Base-by-base conservation (phyloP, 1,140 invertebrate genomes). In the Ruditapes philippinarum region DNA sequence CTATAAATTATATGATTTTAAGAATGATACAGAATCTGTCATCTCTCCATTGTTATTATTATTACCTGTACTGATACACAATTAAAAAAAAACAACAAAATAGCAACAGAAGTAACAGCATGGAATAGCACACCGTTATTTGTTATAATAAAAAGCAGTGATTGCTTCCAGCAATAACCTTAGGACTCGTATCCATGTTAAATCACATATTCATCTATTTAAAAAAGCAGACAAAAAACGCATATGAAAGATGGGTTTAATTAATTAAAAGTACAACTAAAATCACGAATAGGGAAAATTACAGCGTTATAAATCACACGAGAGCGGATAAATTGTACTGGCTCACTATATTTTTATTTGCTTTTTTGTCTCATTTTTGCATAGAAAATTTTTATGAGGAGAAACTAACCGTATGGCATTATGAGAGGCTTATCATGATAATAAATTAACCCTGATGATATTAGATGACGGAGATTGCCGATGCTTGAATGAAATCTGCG, bases 251-350 rank as follows among this genome's bases (percentile, higher is more conserved):
- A 36, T 65, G 62, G 19, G 33, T 65, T 65, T 65, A 65, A 65
- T 65, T 65, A 65, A 65, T 33, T 65, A 65, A 65, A 65, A 65
- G 33, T 36, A 36, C 33, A 65, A 65, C 62, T 12, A 57, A 57
- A 57, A n/a, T 57, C 4, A 57, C 51, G n/a, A 57, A 57, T 31
- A 65, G 33, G 33, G 62, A 7, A 31, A 12, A 65, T 7, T 14
- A 33, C 62, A 65, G 62, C 33, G 62, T 65, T 36, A 31, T 36
- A 65, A 65, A 65, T 65, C 62, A 65, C 62, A 65, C 62, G 62
- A 31, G 7, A 65, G 33, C 28, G n/a, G n/a, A n/a, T n/a, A 65
- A 31, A 65, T 11, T 65, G n/a, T 31, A 65, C 62, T 65, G 12
- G 62, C 12, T 65, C 25, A 36, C 62, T 36, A 31, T 65, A 31